phyloP scores from a whole-genome alignment of 1,140 invertebrate species.

The Neotoxoptera formosana region DNA sequence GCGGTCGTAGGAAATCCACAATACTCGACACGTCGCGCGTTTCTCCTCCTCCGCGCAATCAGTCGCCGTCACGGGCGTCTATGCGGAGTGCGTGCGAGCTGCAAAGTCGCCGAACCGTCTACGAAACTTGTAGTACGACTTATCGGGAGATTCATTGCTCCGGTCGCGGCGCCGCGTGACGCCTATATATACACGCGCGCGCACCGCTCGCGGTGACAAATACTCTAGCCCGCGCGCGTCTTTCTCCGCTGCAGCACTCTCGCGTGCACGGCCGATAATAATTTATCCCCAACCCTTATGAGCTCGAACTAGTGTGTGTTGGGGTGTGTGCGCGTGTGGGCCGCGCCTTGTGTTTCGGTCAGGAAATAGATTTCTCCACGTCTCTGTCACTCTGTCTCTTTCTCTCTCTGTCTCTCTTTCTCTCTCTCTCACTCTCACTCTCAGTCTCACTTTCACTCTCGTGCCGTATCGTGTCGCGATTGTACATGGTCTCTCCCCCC shows the following conservation, averaged over 20 bases:
- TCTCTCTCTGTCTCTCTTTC: no score
- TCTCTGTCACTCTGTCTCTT: no score
- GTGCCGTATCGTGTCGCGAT: no score
- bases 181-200: no score
- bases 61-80: background rate
- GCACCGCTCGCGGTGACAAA: conserved; percentile 19
- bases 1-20: background rate
- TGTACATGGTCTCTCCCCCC: background rate
- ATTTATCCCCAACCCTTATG: background rate
- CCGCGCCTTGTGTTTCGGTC: conserved; percentile 16
- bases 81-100: background rate
- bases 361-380: conserved; percentile 24
- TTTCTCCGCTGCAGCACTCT: background rate
- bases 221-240: background rate
- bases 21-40: no score
- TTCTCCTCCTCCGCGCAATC: no score
- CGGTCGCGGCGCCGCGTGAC: background rate
- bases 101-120: background rate
- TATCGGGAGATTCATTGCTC: conserved; percentile 38
- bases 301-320: no score
- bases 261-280: background rate
- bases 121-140: conserved; percentile 12
- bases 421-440: no score
- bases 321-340: background rate
- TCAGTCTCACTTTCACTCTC: background rate